Evolutionary conservation across 2,888 invertebrate species (phyloP), one percentile per base, ranked within the genome.

Genomic region (Eristalis tenax): DNA sequence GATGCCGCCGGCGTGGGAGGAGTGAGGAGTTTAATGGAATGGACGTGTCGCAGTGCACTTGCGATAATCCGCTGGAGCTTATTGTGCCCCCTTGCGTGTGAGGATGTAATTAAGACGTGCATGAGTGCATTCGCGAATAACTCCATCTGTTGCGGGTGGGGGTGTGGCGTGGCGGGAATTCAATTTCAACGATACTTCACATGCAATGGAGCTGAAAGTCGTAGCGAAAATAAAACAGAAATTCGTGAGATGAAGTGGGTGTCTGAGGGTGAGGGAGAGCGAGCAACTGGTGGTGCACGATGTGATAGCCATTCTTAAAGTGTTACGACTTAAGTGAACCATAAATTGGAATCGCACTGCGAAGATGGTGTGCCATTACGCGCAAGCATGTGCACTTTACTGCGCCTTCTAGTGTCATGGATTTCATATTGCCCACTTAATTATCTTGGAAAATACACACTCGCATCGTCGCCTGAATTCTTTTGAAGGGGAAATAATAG

Each of bases 61-160:
- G 15, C 35, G 32, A 64, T 56, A 64, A 74, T 64, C 74, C 74
- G 32, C 74, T 50, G 15, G n/a, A 63, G 61, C 63, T 74, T 64
- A 35, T 64, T 35, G 74, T 28, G 23, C 15, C 50, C 23, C 28
- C 56, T 56, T 28, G 50, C 64, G 63, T 74, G 74, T 64, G 64
- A 64, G 64, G 61, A 64, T 74, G 74, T 74, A 74, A 74, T 74
- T 64, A 64, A 74, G 74, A 74, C 56, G 74, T 56, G 64, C 64
- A 74, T 64, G 74, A 64, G 74, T 74, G 64, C 74, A 74, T 56
- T 64, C 56, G 74, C 32, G 64, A 74, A 28, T 74, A 35, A 64
- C 26, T 59, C 56, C 56, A 56, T 56, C 18, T 56, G 56, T n/a
- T 32, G 32, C 32, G 32, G 32, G 5, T 1, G 32, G 10, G 32